phyloP scores from a whole-genome alignment of 2,888 invertebrate species.

The Drepanosiphum platanoidis region DNA sequence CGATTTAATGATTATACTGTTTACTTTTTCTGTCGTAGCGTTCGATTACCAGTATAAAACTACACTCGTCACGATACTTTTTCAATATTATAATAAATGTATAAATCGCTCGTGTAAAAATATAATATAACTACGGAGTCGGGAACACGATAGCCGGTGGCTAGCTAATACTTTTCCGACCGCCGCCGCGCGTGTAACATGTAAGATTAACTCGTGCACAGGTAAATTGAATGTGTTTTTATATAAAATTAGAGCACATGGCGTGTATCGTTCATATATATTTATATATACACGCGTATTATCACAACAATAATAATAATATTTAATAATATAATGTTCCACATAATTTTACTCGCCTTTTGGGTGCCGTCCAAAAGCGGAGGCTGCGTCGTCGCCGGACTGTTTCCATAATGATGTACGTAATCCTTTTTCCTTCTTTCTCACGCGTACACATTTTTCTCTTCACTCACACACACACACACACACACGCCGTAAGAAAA shows the following conservation, averaged over 20 bases:
- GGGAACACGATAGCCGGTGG: too few species aligned
- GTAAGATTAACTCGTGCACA: background rate
- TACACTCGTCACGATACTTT: too few species aligned
- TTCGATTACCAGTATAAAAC: too few species aligned
- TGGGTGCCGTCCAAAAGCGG: background rate
- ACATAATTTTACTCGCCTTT: background rate
- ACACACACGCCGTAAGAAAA: background rate
- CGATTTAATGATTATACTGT: too few species aligned
- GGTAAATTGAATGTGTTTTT: background rate
- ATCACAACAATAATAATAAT: background rate
- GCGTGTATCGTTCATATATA: background rate
- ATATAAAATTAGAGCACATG: background rate
- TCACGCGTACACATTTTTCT: background rate
- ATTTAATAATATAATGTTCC: background rate
- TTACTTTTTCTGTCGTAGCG: too few species aligned
- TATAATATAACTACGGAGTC: too few species aligned
- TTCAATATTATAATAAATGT: too few species aligned
- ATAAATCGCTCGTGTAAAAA: too few species aligned
- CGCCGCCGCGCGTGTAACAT: background rate
- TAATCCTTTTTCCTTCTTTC: background rate
- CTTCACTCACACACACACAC: too few species aligned
- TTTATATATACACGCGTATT: background rate
- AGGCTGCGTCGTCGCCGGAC: background rate
- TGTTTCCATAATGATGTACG: background rate
- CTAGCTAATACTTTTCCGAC: too few species aligned